Base-by-base conservation (phyloP, 2,888 invertebrate genomes). In the Polia nebulosa region DNA sequence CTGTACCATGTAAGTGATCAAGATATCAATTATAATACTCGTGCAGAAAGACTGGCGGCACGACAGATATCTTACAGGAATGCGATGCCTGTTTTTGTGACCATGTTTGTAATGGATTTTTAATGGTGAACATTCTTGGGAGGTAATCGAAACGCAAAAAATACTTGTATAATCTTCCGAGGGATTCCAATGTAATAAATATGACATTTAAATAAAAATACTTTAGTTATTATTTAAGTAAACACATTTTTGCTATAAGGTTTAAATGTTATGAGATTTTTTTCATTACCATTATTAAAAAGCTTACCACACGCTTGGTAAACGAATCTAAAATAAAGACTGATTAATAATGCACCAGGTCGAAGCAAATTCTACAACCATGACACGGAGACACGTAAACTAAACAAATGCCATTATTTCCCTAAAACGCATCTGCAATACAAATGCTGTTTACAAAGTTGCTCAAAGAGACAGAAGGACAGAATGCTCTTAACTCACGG, bases 81-180 rank as follows among this genome's bases (percentile, higher is more conserved):
- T 76, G 73, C 72, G 22, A 63, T 55, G 41, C 60, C 53, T 11
- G 74, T 81, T 80, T 76, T 83, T 80, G 66, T 78, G 20, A n/a
- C 15, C 58, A 53, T 32, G 39, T 27, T 56, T 70, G 41, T 82
- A 78, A 83, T 83, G 81, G 71, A 73, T 74, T 76, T 81, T 83
- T 83, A 83, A 81, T 83, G 80, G 67, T 76, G 56, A 70, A 74
- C 66, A 78, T 81, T 78, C 80, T 63, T 78, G 77, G 63, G 76
- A 76, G 65, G 71, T 75, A 69, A 81, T 77, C 70, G 66, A 69
- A 64, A 78, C 66, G 68, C 70, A 80, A 81, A 78, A 75, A 72
- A 55, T 57, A 64, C 76, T 56, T 32, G 57, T 58, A 65, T 53
- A 57, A 56, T 78, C n/a, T 51, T 36, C 51, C 22, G 36, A 52